These are phyloP conservation scores for Drosophila siamana DNA, from an alignment of 2,888 invertebrate genomes.

Conservation along the genomic window DNA sequence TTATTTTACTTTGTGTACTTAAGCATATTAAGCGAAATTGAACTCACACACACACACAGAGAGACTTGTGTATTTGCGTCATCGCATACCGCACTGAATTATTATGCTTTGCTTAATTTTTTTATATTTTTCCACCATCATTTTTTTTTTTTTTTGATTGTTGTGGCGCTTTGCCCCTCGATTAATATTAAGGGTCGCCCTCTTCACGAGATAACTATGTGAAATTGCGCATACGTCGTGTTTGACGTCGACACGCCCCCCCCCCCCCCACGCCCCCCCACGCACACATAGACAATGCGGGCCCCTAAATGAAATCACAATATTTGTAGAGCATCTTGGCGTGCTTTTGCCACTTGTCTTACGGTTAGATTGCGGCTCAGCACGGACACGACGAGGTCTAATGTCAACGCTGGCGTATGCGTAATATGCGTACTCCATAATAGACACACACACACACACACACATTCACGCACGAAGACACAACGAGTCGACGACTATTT, in stretches of 20 bases:
- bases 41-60: slow-evolving; percentile 11
- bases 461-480: background rate
- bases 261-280: background rate
- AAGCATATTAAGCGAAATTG: slow-evolving; percentile 52
- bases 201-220: slow-evolving; percentile 10
- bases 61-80: too few species aligned
- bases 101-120: background rate
- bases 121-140: background rate
- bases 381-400: slow-evolving; percentile 16
- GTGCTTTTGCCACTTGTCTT: slow-evolving; percentile 18
- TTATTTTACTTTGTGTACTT: slow-evolving; percentile 51
- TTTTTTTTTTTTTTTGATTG: background rate
- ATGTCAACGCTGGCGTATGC: slow-evolving; percentile 43
- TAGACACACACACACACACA: slow-evolving; percentile 10
- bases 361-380: slow-evolving; percentile 6
- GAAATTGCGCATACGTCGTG: slow-evolving; percentile 35
- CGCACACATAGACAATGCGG: slow-evolving; percentile 10
- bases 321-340: slow-evolving; percentile 55
- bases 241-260: too few species aligned
- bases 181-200: slow-evolving; percentile 9
- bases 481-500: slow-evolving; percentile 7
- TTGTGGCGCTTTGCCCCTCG: background rate
- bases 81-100: background rate
- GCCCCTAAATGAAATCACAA: slow-evolving; percentile 61
- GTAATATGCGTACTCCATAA: slow-evolving; percentile 24